These are phyloP conservation scores for Pelobates cultripes DNA, from an alignment of 2,797 vertebrate genomes.

Conservation along the genomic window DNA sequence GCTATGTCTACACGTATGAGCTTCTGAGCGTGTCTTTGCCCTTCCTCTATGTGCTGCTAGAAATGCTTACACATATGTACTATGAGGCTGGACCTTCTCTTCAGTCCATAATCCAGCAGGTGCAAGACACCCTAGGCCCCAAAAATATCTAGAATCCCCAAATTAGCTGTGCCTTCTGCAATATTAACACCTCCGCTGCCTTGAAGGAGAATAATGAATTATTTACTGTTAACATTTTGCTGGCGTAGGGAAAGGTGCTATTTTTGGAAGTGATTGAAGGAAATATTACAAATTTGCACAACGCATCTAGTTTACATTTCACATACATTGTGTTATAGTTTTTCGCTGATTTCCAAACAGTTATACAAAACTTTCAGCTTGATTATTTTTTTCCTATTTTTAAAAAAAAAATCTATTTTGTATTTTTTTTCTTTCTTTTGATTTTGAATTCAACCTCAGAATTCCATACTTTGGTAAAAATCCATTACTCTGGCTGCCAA, in stretches of 20 bases:
- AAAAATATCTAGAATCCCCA: conserved; percentile 1
- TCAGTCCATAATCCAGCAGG: conserved; percentile 76
- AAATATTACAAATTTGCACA: conserved; percentile 60
- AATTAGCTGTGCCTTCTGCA: too few relatives aligned
- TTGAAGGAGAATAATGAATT: neutral
- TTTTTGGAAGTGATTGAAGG: conserved; percentile 66
- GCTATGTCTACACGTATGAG: conserved; percentile 89
- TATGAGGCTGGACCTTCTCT: conserved; percentile 77
- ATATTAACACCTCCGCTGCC: too few relatives aligned
- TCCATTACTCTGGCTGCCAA: too few relatives aligned
- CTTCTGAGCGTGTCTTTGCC: conserved; percentile 90
- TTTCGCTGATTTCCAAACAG: too few relatives aligned
- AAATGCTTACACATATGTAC: conserved; percentile 86
- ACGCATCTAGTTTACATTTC: conserved; percentile 57
- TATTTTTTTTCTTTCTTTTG: too few relatives aligned
- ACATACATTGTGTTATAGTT: neutral
- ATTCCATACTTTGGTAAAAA: too few relatives aligned
- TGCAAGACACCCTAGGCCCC: conserved; percentile 69
- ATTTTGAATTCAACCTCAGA: too few relatives aligned
- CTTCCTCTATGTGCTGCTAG: conserved; percentile 83
- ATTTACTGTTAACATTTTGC: neutral
- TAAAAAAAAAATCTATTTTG: too few relatives aligned
- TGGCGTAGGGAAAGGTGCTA: neutral
- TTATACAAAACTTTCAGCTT: too few relatives aligned
- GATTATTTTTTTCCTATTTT: too few relatives aligned